Evolutionary conservation across 2,113 vertebrate species (phyloP).

Genomic region (Passer domesticus): DNA sequence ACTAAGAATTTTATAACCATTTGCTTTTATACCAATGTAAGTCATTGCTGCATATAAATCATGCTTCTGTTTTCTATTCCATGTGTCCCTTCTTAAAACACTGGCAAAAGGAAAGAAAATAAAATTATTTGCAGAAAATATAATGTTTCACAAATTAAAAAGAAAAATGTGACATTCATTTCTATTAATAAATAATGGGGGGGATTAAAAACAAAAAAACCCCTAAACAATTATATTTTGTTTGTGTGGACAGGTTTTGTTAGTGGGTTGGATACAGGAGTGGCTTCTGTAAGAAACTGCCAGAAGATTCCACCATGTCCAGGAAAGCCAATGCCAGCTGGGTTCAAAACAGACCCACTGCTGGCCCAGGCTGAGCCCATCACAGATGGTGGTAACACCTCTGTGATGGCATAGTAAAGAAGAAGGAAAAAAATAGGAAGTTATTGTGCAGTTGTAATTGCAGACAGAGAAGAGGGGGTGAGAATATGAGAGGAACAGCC

Average conservation of each 20-base stretch:
- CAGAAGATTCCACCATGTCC: background rate
- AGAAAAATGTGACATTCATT: background rate
- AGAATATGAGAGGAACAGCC: background rate
- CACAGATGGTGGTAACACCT: fast-evolving
- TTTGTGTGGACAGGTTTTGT: background rate
- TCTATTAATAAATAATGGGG: background rate
- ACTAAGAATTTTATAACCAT: background rate
- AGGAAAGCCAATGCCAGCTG: background rate
- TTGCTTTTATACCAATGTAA: background rate
- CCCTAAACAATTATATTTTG: background rate
- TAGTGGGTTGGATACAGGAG: background rate
- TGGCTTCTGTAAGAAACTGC: background rate
- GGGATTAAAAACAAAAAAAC: background rate
- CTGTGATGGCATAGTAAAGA: background rate
- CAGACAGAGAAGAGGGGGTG: background rate
- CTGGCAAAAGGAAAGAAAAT: background rate
- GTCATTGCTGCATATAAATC: background rate
- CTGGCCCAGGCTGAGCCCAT: background rate
- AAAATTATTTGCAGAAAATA: background rate
- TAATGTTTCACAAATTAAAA: background rate
- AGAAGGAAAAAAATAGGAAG: no score
- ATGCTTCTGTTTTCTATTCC: background rate
- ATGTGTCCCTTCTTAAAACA: background rate
- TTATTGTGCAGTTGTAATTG: background rate
- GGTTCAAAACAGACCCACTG: background rate